These are phyloP conservation scores for Corythornis vintsioides DNA, from an alignment of 2,113 vertebrate species.

Conservation along the genomic window DNA sequence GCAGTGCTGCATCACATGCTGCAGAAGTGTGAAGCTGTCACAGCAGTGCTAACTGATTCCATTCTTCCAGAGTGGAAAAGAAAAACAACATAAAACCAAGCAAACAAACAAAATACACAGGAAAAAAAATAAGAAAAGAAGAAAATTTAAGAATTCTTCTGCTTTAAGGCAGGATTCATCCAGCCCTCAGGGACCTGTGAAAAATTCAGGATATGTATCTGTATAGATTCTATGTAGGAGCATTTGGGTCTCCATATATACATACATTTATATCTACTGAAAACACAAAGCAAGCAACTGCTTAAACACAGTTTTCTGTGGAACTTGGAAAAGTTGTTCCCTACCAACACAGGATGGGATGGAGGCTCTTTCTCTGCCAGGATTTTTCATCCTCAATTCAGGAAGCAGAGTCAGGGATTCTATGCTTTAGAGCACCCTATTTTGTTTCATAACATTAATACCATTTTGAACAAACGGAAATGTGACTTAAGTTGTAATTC, in stretches of 20 bases:
- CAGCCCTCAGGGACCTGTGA: neutral
- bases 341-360: neutral
- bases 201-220: neutral
- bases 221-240: neutral
- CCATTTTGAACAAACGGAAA: neutral
- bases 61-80: neutral
- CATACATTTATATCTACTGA: neutral
- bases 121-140: neutral
- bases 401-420: neutral
- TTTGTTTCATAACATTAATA: neutral
- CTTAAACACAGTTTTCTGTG: neutral
- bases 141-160: neutral
- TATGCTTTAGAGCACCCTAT: neutral
- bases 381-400: neutral
- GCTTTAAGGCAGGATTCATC: neutral
- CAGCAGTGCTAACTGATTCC: neutral
- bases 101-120: too few relatives aligned
- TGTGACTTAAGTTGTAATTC: neutral
- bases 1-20: neutral
- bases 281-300: neutral
- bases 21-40: slow-evolving; percentile 5
- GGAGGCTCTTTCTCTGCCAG: neutral
- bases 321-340: neutral
- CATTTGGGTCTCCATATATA: neutral
- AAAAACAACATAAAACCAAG: too few relatives aligned